Evolutionary conservation across 2,888 invertebrate genomes (phyloP).

Genomic region (Diploptera punctata): DNA sequence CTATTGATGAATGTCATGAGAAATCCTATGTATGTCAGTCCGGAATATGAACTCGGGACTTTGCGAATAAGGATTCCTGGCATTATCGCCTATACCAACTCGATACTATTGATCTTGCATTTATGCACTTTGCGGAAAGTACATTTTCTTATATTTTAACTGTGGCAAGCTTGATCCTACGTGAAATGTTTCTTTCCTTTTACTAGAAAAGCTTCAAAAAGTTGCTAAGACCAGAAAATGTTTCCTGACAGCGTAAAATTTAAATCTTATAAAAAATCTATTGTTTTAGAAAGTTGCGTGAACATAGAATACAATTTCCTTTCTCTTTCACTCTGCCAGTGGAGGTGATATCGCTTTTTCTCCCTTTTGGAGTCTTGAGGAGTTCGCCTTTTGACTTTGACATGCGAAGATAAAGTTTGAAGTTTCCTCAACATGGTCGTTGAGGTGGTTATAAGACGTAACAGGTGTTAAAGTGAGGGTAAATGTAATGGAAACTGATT

Average conservation of each 20-base stretch:
- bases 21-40: no score
- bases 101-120: no score
- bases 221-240: background rate
- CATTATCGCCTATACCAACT: no score
- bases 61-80: no score
- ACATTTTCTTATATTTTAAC: no score
- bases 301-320: no score
- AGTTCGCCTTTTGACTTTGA: slow-evolving; percentile 28
- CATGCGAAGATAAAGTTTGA: slow-evolving; percentile 13
- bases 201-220: background rate
- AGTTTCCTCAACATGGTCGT: slow-evolving; percentile 2
- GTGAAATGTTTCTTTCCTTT: background rate
- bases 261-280: no score
- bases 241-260: background rate
- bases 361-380: slow-evolving; percentile 17
- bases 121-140: no score
- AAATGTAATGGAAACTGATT: slow-evolving; percentile 15
- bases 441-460: background rate
- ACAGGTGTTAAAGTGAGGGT: slow-evolving; percentile 23
- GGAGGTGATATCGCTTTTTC: slow-evolving; percentile 9
- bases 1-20: no score
- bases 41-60: no score
- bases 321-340: background rate
- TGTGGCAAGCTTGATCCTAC: background rate
- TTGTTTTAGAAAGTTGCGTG: no score